A percentile compares a stretch with the other conserved stretches of the same genome.
Conservation (phyloP, 2,113 vertebrate genomes). For the Sigmodon hispidus region DNA sequence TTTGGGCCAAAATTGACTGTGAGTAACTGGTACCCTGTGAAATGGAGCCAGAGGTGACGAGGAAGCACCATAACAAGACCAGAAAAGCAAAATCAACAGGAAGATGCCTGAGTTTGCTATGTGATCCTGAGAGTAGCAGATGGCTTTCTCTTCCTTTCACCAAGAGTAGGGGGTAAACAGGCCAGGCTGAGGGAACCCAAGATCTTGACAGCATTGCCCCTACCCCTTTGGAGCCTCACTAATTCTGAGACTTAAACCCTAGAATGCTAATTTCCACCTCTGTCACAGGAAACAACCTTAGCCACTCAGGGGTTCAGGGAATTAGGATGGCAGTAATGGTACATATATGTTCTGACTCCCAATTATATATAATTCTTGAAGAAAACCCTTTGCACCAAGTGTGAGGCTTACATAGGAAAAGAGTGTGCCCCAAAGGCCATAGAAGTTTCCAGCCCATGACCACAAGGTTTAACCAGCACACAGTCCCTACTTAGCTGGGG, state of each 20-base stretch:
- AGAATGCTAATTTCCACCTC: neutral
- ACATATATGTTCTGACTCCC: neutral
- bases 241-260: neutral
- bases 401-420: neutral
- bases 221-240: neutral
- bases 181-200: accelerated
- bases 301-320: neutral
- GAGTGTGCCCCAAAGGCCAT: neutral
- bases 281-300: accelerated
- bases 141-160: neutral
- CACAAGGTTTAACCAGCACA: accelerated
- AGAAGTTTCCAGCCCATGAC: neutral
- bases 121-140: neutral
- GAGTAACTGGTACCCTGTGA: neutral
- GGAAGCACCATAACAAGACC: neutral
- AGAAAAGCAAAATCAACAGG: neutral
- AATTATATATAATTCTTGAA: neutral
- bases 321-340: neutral
- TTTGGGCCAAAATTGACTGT: neutral
- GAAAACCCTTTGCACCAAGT: neutral
- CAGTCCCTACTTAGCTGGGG: accelerated
- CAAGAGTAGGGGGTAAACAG: neutral
- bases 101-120: neutral
- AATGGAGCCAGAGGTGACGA: neutral
- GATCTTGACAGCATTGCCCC: accelerated